phyloP scores from a whole-genome alignment of 2,888 invertebrate genomes.

The Spilosoma lubricipeda region DNA sequence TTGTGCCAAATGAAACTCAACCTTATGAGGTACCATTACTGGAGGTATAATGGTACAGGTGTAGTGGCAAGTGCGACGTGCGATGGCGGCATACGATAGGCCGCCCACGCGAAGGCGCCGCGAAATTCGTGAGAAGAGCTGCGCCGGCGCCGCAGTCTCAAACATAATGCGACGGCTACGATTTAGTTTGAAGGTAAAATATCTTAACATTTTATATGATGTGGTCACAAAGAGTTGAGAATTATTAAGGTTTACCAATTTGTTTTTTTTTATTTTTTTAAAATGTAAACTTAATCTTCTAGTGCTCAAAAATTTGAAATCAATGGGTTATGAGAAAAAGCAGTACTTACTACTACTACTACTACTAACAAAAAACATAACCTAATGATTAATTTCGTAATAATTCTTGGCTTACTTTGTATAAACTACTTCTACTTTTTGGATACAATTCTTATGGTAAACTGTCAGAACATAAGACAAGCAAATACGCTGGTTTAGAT shows the following conservation, averaged over 20 bases:
- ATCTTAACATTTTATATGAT: constrained; percentile 45
- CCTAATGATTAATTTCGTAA: not conserved
- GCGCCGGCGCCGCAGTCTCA: constrained; percentile 70
- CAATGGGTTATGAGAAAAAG: not conserved
- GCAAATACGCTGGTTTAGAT: not conserved
- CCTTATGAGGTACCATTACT: constrained; percentile 55
- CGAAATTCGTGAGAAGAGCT: constrained; percentile 84
- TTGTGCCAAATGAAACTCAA: constrained; percentile 49
- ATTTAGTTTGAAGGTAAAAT: constrained; percentile 44
- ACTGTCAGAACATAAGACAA: not conserved
- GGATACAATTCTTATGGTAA: too few relatives aligned
- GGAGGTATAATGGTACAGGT: constrained; percentile 59
- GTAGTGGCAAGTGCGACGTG: constrained; percentile 67
- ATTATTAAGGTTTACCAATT: constrained; percentile 26
- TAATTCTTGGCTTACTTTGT: not conserved
- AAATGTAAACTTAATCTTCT: constrained; percentile 7
- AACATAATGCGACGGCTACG: constrained; percentile 61
- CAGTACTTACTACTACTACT: not conserved
- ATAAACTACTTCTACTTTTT: too few relatives aligned
- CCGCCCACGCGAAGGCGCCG: constrained; percentile 82
- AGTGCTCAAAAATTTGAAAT: constrained; percentile 1
- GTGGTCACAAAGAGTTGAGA: constrained; percentile 35
- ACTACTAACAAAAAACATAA: not conserved
- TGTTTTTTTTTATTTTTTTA: constrained; percentile 11
- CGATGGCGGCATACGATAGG: constrained; percentile 81